Percentiles rank a stretch among this genome's conserved stretches.
phyloP scores from a whole-genome alignment of 2,797 vertebrate species.

The Lateolabrax maculatus region DNA sequence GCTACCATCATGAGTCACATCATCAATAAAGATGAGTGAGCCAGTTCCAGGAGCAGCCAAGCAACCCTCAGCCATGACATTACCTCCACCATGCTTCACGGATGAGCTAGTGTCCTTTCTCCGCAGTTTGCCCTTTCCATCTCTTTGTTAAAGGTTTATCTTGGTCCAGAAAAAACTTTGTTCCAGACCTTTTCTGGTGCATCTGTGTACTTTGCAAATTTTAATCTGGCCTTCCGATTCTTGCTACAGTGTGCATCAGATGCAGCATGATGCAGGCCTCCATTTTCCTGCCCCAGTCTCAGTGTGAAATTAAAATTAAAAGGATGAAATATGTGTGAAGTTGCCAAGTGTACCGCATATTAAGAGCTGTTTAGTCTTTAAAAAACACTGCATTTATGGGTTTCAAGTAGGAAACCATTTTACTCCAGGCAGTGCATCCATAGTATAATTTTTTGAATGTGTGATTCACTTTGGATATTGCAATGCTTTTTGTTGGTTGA shows the following conservation, averaged over 20 bases:
- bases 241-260: no score
- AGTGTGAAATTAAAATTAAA: not conserved
- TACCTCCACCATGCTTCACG: not conserved
- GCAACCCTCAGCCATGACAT: not conserved
- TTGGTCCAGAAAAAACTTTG: not conserved
- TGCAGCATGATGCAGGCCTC: not conserved
- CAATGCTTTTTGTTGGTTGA: not conserved
- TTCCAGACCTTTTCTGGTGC: not conserved
- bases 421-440: not conserved
- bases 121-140: not conserved
- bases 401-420: not conserved
- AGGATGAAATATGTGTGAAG: not conserved
- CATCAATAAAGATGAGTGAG: conserved; percentile 15
- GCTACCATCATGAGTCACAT: not conserved
- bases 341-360: conserved; percentile 13
- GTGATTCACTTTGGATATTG: not conserved
- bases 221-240: not conserved
- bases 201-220: not conserved
- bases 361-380: not conserved
- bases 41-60: not conserved
- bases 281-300: not conserved
- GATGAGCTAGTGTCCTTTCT: not conserved
- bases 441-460: not conserved
- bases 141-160: not conserved
- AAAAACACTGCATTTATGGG: not conserved